A percentile compares a stretch with the other conserved stretches of the same genome.
Conservation (phyloP, 2,797 vertebrate genomes). For the Trachurus trachurus region DNA sequence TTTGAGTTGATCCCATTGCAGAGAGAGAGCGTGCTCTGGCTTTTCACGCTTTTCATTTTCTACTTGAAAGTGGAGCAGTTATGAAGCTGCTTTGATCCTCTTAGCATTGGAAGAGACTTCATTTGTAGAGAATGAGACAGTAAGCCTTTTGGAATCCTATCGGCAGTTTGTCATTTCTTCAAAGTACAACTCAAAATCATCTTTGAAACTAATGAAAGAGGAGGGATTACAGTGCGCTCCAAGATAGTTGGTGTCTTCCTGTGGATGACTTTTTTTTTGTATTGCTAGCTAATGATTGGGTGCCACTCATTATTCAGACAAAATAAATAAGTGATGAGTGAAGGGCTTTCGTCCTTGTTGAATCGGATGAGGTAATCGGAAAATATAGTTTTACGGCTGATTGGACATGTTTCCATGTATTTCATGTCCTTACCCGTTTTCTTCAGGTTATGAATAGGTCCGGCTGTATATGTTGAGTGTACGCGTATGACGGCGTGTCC, state of each 20-base stretch:
- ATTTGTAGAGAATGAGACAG: slow-evolving; percentile 45
- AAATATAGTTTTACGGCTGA: slow-evolving; percentile 45
- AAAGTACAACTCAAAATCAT: slow-evolving; percentile 27
- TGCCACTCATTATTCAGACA: neutral
- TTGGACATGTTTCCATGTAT: slow-evolving; percentile 30
- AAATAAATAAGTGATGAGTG: slow-evolving; percentile 44
- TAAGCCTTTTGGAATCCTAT: slow-evolving; percentile 47
- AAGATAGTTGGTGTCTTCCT: slow-evolving; percentile 20
- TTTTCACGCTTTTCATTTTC: slow-evolving; percentile 61
- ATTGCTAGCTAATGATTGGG: slow-evolving; percentile 21
- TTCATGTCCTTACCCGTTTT: slow-evolving; percentile 42
- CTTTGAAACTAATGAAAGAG: slow-evolving; percentile 50
- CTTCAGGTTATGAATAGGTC: slow-evolving; percentile 3
- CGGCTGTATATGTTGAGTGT: neutral
- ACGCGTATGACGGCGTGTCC: neutral
- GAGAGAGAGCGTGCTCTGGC: slow-evolving; percentile 29
- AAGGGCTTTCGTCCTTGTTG: slow-evolving; percentile 19
- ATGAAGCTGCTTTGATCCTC: slow-evolving; percentile 65
- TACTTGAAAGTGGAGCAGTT: slow-evolving; percentile 56
- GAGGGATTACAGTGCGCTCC: slow-evolving; percentile 30
- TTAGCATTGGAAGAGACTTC: slow-evolving; percentile 49
- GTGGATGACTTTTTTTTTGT: slow-evolving; percentile 17
- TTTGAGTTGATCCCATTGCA: slow-evolving; percentile 37
- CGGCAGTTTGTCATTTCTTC: slow-evolving; percentile 17
- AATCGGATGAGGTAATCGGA: slow-evolving; percentile 40